phyloP scores from a whole-genome alignment of 2,797 vertebrate species.

The Diglossa cyanea region DNA sequence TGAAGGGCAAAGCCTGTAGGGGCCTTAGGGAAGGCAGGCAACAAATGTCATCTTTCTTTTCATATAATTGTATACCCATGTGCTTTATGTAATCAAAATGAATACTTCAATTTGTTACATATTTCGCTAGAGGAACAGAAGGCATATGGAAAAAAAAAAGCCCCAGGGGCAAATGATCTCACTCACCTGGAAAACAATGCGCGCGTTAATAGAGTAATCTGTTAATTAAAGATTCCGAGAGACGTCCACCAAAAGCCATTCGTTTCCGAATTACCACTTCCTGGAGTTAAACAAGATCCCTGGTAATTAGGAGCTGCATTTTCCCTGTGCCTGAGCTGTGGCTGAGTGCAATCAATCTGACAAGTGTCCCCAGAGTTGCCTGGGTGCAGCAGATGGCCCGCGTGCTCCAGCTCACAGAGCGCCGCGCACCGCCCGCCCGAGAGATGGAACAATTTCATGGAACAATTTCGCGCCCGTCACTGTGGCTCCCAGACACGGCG shows the following conservation, averaged over 20 bases:
- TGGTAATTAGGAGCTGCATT: conserved; percentile 37
- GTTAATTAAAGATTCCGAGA: conserved; percentile 70
- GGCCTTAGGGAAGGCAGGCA: conserved; percentile 1
- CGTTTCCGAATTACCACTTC: conserved; percentile 56
- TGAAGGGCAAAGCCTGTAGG: neutral
- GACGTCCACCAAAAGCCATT: conserved; percentile 57
- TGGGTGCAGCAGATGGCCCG: conserved; percentile 50
- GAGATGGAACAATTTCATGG: conserved; percentile 60
- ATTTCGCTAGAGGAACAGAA: conserved; percentile 53
- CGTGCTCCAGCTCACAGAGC: neutral
- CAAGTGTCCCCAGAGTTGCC: conserved; percentile 41
- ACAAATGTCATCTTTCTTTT: conserved; percentile 49
- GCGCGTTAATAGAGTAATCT: conserved; percentile 58
- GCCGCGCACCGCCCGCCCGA: neutral
- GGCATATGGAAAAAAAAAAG: conserved; percentile 49
- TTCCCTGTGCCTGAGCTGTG: neutral
- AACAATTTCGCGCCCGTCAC: conserved; percentile 58
- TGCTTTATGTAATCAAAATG: conserved; percentile 59
- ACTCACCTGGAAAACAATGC: conserved; percentile 59
- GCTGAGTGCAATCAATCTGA: conserved; percentile 52
- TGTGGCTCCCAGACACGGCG: neutral
- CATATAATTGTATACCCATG: conserved; percentile 20
- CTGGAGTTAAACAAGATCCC: conserved; percentile 30
- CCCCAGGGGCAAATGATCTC: conserved; percentile 43
- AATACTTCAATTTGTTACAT: conserved; percentile 49